Evolutionary conservation across 2,797 vertebrate genomes (phyloP).

Genomic region (Neosilurus hyrtlii): DNA sequence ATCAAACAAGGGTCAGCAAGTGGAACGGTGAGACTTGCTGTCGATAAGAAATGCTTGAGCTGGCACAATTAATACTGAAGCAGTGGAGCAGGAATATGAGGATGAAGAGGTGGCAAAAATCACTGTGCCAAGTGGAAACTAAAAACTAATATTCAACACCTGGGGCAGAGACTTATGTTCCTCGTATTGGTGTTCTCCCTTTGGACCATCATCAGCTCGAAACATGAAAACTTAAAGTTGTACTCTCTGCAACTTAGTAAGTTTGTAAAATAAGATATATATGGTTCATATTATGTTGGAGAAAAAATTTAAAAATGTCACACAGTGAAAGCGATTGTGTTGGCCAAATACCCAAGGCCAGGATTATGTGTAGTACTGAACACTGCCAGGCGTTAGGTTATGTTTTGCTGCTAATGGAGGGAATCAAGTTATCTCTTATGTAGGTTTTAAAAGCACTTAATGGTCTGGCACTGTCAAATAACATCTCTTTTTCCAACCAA

Average conservation of each 20-base stretch:
- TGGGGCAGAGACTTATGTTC: slow-evolving; percentile 20
- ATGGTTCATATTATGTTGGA: slow-evolving; percentile 54
- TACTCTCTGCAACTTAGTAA: slow-evolving; percentile 9
- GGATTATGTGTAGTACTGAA: slow-evolving; percentile 55
- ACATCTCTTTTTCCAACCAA: slow-evolving; percentile 56
- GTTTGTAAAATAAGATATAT: slow-evolving; percentile 34
- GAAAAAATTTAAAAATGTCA: slow-evolving; percentile 45
- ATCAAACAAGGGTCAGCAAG: slow-evolving; percentile 22
- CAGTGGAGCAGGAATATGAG: slow-evolving; percentile 12
- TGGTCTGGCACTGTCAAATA: slow-evolving; percentile 59
- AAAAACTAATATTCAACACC: slow-evolving; percentile 23
- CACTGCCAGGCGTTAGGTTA: slow-evolving; percentile 65
- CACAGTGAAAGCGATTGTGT: slow-evolving; percentile 4
- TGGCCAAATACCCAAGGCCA: slow-evolving; percentile 51
- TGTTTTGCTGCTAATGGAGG: slow-evolving; percentile 55
- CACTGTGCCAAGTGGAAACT: slow-evolving; percentile 28
- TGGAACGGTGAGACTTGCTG: slow-evolving; percentile 1
- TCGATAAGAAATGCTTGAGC: slow-evolving; percentile 1
- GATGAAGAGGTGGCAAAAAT: slow-evolving; percentile 12
- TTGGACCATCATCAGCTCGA: slow-evolving; percentile 15
- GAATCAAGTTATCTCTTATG: slow-evolving; percentile 54
- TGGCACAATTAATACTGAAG: slow-evolving; percentile 31
- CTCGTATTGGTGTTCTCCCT: slow-evolving; percentile 39
- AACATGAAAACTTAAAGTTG: neutral
- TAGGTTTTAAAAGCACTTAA: slow-evolving; percentile 63